Percentiles rank a stretch among this genome's conserved stretches.
phyloP scores from a whole-genome alignment of 2,113 vertebrate species.

The Fregata magnificens region DNA sequence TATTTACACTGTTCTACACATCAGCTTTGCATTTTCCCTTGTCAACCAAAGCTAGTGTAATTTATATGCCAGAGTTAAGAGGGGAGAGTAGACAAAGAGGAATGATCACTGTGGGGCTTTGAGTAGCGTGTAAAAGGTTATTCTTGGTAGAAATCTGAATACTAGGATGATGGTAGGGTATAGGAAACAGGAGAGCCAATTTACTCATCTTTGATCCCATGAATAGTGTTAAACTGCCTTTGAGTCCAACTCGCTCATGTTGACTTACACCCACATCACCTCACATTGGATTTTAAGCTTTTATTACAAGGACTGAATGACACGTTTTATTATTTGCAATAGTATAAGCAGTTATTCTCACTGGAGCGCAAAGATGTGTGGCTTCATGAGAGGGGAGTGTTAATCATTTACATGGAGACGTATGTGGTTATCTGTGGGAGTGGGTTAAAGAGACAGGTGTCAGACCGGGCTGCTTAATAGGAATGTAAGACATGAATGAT shows the following conservation, averaged over 20 bases:
- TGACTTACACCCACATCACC: neutral
- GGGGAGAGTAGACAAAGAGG: neutral
- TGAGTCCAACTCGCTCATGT: neutral
- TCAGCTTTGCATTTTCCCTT: neutral
- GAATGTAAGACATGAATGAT: conserved; percentile 18
- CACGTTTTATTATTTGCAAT: neutral
- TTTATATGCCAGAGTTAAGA: neutral
- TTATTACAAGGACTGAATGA: conserved; percentile 3
- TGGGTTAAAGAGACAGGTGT: conserved; percentile 51
- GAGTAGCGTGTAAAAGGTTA: neutral
- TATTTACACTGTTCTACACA: neutral
- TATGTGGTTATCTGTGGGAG: conserved; percentile 27
- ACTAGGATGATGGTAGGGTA: neutral
- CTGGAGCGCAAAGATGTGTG: conserved; percentile 23
- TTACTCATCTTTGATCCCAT: neutral
- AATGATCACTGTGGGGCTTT: neutral
- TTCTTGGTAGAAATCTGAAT: neutral
- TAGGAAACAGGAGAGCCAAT: neutral
- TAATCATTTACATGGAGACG: conserved; percentile 17
- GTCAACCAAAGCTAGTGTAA: neutral
- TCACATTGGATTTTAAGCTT: neutral
- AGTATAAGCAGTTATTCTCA: conserved; percentile 28
- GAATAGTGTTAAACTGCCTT: neutral
- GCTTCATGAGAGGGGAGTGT: conserved; percentile 1
- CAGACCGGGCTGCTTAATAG: conserved; percentile 45